Conservation (phyloP, 2,797 vertebrate species). For the Squalus acanthias region DNA sequence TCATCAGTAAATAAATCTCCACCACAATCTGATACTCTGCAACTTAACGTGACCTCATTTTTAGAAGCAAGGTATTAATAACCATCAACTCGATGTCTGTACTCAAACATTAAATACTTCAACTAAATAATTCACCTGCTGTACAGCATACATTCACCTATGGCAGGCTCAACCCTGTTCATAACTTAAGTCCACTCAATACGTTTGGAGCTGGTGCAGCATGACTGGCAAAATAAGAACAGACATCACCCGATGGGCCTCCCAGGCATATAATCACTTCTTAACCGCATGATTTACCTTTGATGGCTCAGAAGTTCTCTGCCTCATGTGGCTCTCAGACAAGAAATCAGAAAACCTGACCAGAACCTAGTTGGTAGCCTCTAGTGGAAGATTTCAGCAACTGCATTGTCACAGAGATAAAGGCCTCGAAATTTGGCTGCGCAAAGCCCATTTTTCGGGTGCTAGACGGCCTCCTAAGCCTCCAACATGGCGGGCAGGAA, state of each 20-base stretch:
- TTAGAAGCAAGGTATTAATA: background rate
- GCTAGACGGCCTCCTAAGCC: background rate
- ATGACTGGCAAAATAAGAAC: background rate
- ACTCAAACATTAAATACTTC: background rate
- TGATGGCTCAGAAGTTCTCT: background rate
- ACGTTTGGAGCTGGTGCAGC: background rate
- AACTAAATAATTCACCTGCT: background rate
- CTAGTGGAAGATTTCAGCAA: conserved; percentile 18
- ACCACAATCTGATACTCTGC: too few relatives aligned
- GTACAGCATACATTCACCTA: background rate
- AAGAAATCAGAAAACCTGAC: background rate
- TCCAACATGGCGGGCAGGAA: background rate
- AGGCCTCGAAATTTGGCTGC: too few relatives aligned
- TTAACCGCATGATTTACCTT: background rate
- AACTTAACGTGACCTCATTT: background rate
- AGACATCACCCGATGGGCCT: background rate
- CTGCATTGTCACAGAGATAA: background rate
- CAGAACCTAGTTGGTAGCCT: background rate
- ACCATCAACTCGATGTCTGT: background rate
- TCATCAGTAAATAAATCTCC: background rate
- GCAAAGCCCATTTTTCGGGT: background rate
- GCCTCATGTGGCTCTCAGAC: background rate
- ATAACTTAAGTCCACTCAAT: background rate
- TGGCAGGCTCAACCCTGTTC: too few relatives aligned
- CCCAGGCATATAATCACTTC: background rate